Base-by-base conservation (phyloP, 1,140 invertebrate genomes). In the Bombus waltoni region DNA sequence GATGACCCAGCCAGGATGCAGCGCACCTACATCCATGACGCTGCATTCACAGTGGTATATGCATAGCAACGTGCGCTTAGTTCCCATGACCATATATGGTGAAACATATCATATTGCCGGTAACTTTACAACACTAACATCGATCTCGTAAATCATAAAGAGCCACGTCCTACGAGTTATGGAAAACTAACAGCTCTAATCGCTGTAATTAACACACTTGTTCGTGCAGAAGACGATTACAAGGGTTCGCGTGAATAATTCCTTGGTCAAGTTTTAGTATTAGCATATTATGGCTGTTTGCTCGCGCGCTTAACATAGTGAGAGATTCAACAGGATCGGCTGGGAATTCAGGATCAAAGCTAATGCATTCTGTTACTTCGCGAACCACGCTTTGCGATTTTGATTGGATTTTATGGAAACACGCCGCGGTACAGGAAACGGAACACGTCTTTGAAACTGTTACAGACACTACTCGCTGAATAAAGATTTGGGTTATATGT, bases 341-440 rank as follows among this genome's bases (percentile, higher is more conserved):
- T 72, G 62, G 11, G 81, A 83, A 77, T 83, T 83, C 35, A 9
- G 44, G 73, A 83, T 83, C 82, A 83, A 83, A 83, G 82, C 74
- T 83, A 83, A 83, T 83, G 82, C 74, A 83, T 83, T 83, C 82
- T 25, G 82, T 78, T 83, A 71, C 74, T 83, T 83, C 38, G 74
- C 22, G 74, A 53, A 38, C 65, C 38, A 71, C 65, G 82, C 65
- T 83, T 83, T 71, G 74, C 65, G 74, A 47, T 40, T 47, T 42
- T 83, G 74, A 83, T 83, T 83, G 47, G 70, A 83, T 83, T 78
- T 76, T 77, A 83, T 59, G 75, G 59, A 40, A 74, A 75, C 38
- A 83, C 44, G 62, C 35, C 73, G 47, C 81, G 81, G 32, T 35
- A 47, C 35, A 53, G 65, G 68, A 53, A 40, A 47, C 38, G 62